A percentile compares a stretch with the other conserved stretches of the same genome.
Evolutionary conservation across 2,113 vertebrate species (phyloP).

Genomic region (Colossoma macropomum): DNA sequence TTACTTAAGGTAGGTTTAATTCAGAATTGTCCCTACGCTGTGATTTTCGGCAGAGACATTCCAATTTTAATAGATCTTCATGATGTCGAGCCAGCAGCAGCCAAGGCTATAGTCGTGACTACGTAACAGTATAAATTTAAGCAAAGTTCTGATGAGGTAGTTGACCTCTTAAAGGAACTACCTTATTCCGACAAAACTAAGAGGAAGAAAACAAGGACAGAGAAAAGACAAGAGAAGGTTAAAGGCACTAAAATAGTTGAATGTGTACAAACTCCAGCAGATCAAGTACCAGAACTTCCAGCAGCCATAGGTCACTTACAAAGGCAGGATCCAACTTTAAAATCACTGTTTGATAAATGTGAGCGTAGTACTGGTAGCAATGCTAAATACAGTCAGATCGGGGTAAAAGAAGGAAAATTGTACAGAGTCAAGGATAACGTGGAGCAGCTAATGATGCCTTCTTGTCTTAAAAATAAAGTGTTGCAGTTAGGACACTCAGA

Average conservation of each 20-base stretch:
- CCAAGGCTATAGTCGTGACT: constrained; percentile 12
- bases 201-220: neutral
- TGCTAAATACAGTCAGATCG: neutral
- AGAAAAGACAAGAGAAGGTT: neutral
- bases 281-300: neutral
- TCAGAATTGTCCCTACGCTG: no score
- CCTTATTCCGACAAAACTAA: neutral
- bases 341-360: neutral
- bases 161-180: neutral
- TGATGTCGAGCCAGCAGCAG: no score
- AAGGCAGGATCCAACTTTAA: neutral
- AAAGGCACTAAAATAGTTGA: neutral
- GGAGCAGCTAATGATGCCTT: constrained; percentile 6
- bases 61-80: no score
- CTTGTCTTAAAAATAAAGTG: neutral
- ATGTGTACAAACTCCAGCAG: neutral
- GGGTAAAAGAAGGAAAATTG: neutral
- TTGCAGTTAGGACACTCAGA: constrained; percentile 24
- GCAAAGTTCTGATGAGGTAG: neutral
- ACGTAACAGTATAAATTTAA: neutral
- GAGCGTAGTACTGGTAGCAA: neutral
- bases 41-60: no score
- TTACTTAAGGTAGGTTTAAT: no score
- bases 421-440: neutral
- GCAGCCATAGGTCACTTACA: neutral